These are phyloP conservation scores for Amazona ochrocephala DNA, from an alignment of 2,797 vertebrate species.

Conservation along the genomic window DNA sequence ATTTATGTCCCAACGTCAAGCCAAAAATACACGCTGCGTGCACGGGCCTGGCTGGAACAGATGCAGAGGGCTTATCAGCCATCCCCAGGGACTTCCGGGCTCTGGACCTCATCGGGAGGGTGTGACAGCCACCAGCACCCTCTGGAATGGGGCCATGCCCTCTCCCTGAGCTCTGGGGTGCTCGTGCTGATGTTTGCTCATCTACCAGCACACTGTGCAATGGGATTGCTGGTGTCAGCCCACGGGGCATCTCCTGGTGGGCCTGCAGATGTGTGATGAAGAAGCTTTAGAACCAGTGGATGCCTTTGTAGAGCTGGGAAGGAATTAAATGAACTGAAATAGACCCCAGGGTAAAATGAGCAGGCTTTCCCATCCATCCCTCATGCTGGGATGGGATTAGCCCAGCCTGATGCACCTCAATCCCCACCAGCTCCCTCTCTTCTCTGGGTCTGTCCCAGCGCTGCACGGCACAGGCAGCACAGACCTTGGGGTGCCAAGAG, in stretches of 20 bases:
- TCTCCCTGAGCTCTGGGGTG: neutral
- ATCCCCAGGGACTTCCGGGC: constrained; percentile 4
- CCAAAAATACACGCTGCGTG: constrained; percentile 11
- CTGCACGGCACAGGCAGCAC: neutral
- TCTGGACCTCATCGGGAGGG: neutral
- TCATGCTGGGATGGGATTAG: neutral
- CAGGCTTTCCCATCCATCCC: neutral
- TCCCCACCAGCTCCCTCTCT: neutral
- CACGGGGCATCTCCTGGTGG: neutral
- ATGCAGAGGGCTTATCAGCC: constrained; percentile 24
- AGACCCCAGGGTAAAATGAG: neutral
- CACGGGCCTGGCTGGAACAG: neutral
- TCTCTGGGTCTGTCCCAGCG: neutral
- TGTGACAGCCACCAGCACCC: neutral
- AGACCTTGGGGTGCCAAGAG: neutral
- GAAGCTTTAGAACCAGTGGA: neutral
- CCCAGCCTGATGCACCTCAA: neutral
- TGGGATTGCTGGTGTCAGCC: neutral
- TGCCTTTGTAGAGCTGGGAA: neutral
- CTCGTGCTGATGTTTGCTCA: neutral
- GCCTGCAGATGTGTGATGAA: neutral
- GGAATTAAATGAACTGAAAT: neutral
- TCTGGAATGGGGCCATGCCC: rapidly evolving
- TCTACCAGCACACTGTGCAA: neutral
- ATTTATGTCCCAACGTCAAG: constrained; percentile 25